Evolutionary conservation across 2,888 invertebrate genomes (phyloP), one percentile per base, ranked within the genome.

Genomic region (Ornithoptera alexandrae): DNA sequence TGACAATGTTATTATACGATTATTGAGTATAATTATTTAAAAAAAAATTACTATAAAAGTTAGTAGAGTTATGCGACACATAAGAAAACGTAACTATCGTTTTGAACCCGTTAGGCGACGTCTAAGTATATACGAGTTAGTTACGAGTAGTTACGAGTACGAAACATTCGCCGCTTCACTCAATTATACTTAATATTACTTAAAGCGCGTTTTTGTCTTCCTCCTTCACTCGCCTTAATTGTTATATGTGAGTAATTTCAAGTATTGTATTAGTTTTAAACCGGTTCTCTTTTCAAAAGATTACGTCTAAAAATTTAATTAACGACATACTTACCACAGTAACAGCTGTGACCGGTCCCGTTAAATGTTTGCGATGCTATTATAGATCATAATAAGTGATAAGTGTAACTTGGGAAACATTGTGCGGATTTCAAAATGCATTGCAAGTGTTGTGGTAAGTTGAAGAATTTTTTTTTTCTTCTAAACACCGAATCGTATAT

Each of bases 391-490:
- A 65, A 39, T 63, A 62, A 68, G 36, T 42, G 50, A 62, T 68
- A 58, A 12, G 58, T 42, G 12, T 68, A 22, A 22, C 39, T 67
- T 67, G 56, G 53, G 59, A 46, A 67, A 67, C 56, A 4, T 62
- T 30, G 62, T 64, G 53, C 10, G 15, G 46, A 3, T 67, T 64
- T 15, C 57, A 67, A 61, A 62, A 70, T 70, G 70, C 57, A 61
- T 67, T 70, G 70, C 67, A 70, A 70, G 36, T 67, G 70, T 57
- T 70, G 70, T 46, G 70, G 70, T 70, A 57, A 70, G 70, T 70
- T 24, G 36, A 20, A 6, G 20, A 8, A 56, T 50, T 0, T n/a
- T 57, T 50, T 65, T n/a, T 39, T 10, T 39, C 10, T 39, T 39
- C 39, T 10, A 10, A 1, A 10, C 39, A 39, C 10, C 39, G 10